Evolutionary conservation across 2,113 vertebrate species (phyloP).

Genomic region (Chrysemys picta): DNA sequence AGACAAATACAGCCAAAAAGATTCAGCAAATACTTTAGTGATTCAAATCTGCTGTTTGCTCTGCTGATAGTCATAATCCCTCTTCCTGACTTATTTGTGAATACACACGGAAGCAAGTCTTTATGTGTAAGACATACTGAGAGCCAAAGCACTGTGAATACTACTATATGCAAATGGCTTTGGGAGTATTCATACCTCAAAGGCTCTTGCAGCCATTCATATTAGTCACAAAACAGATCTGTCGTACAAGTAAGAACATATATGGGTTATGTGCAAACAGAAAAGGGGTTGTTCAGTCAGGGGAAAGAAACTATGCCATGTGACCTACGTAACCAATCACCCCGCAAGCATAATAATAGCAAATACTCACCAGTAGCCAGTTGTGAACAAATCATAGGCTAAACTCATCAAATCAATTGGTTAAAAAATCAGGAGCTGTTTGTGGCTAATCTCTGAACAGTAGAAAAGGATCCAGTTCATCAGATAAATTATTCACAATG

Average conservation of each 20-base stretch:
- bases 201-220: neutral
- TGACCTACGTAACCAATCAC: neutral
- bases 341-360: neutral
- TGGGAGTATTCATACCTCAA: neutral
- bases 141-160: neutral
- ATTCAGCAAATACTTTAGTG: neutral
- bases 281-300: neutral
- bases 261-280: neutral
- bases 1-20: neutral
- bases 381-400: neutral
- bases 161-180: neutral
- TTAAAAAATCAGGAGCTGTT: neutral
- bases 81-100: neutral
- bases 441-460: neutral
- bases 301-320: neutral
- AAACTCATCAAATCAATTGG: neutral
- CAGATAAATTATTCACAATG: neutral
- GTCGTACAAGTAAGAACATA: constrained; percentile 26
- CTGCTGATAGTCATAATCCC: neutral
- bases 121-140: neutral
- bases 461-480: neutral
- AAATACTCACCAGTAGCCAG: neutral
- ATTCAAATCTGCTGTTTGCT: neutral
- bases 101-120: neutral
- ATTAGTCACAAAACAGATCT: neutral